phyloP scores from a whole-genome alignment of 2,797 vertebrate species.

The Centropyge bicolor region DNA sequence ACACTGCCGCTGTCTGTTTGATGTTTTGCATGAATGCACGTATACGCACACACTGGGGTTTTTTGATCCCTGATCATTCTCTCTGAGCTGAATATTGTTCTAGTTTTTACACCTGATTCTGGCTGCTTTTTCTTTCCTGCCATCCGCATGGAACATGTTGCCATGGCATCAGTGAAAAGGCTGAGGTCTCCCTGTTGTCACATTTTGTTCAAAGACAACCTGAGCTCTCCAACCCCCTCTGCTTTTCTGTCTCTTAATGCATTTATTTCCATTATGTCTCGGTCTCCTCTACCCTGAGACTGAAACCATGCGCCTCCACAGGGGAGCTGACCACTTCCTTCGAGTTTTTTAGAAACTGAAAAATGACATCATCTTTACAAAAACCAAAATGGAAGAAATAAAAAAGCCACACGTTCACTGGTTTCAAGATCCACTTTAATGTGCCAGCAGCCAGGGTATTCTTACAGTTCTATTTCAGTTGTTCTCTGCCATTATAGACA shows the following conservation, averaged over 20 bases:
- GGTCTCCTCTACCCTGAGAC: neutral
- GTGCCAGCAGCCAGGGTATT: neutral
- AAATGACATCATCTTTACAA: conserved; percentile 17
- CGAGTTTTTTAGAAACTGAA: conserved; percentile 19
- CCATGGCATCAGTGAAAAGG: conserved; percentile 71
- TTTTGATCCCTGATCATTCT: conserved; percentile 29
- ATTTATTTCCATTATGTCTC: conserved; percentile 28
- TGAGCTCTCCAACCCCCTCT: conserved; percentile 39
- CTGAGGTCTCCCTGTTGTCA: conserved; percentile 59
- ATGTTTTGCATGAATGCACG: conserved; percentile 46
- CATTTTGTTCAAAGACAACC: conserved; percentile 64
- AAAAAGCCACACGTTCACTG: neutral
- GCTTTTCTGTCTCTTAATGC: conserved; percentile 13
- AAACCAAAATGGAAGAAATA: conserved; percentile 7
- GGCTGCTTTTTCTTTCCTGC: conserved; percentile 37
- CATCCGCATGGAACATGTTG: conserved; percentile 60
- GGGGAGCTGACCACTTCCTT: conserved; percentile 24
- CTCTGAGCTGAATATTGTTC: conserved; percentile 14
- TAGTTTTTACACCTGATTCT: conserved; percentile 56
- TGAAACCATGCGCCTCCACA: conserved; percentile 38
- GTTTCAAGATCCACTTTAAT: neutral
- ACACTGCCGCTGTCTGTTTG: conserved; percentile 13
- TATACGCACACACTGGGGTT: neutral
- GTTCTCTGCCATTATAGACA: conserved; percentile 4
- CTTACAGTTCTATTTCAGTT: neutral